Evolutionary conservation across 1,140 invertebrate species (phyloP), one percentile per base, ranked within the genome.

Genomic region (Nymphalis io): DNA sequence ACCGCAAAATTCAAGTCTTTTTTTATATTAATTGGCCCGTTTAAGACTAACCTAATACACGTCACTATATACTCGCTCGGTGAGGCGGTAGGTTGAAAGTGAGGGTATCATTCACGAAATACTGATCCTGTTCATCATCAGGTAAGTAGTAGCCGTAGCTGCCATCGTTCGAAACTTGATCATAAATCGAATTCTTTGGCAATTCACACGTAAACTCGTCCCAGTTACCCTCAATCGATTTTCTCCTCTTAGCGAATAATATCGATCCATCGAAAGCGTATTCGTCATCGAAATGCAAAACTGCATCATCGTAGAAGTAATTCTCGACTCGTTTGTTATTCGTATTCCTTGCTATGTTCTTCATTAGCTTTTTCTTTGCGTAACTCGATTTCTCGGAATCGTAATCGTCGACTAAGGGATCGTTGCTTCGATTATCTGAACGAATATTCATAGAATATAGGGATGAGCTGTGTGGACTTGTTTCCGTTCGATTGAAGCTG

Each of bases 281-380:
- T 44, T 92, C 90, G 39, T 92, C 92, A 46, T 92, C 92, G 58
- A 92, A 90, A 55, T 88, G 87, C 55, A 92, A 66, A 4, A 92
- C 89, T 0, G 91, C 88, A 55, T 92, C 92, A 48, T 92, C 92
- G 67, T 92, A 92, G 71, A 92, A 92, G 58, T 92, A 92, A 62
- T 92, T 92, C 33, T 88, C 85, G 0, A 81, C 71, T 6, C 79
- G 69, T 70, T 73, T 81, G 21, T 80, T 81, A 20, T 71, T 81
- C 0, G 89, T 90, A 39, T 92, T 92, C 58, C 92, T 86, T 2
- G 88, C 88, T 48, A 92, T 92, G 63, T 92, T 92, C 60, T 85
- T 90, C 82, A 92, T 88, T 1, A 92, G 68, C 62, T 92, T 92
- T 69, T 87, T 87, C 51, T 80, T 88, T 5, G 90, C 89, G 73